Evolutionary conservation across 2,888 invertebrate genomes (phyloP), one percentile per base, ranked within the genome.

Genomic region (Megalurothrips usitatus): DNA sequence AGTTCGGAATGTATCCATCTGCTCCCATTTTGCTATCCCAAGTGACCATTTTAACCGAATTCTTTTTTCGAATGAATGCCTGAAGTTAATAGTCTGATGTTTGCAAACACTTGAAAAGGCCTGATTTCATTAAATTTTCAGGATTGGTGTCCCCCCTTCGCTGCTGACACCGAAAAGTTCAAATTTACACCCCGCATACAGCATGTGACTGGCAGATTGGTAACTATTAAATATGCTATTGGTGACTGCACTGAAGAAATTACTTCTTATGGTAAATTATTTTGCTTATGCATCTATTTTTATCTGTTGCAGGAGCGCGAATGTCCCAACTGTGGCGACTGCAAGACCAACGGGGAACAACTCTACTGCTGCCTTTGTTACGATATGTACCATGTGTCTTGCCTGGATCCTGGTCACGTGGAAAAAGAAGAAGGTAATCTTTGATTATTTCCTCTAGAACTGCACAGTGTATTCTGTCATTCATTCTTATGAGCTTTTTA

Each of bases 311-410:
- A 75, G 68, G 68, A 75, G 10, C 68, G 68, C 10, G 68, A 75
- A 12, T 75, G 68, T 12, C 68, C 68, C 9, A 75, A 75, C 68
- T 75, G 68, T 26, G 68, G 68, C 26, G 26, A 75, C 26, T 75
- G 23, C 68, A 75, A 75, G 26, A 75, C 12, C 10, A 26, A 75
- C 12, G 26, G 23, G 11, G 26, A 23, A 26, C 68, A 75, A 26
- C 12, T 75, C 1, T 26, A 75, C 26, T 75, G 68, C 23, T 75
- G 68, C 26, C 26, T 75, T 10, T 75, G 68, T 75, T 75, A 75
- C 26, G 68, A 75, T 75, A 75, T 75, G 68, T 75, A 75, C 23
- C 68, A 75, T 75, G 68, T 75, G 68, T 12, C 23, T 9, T 75
- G 68, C 23, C 26, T 75, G 26, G 68, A 75, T 75, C 68, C 68